phyloP scores from a whole-genome alignment of 2,797 vertebrate genomes.

The Sebastes miniatus region DNA sequence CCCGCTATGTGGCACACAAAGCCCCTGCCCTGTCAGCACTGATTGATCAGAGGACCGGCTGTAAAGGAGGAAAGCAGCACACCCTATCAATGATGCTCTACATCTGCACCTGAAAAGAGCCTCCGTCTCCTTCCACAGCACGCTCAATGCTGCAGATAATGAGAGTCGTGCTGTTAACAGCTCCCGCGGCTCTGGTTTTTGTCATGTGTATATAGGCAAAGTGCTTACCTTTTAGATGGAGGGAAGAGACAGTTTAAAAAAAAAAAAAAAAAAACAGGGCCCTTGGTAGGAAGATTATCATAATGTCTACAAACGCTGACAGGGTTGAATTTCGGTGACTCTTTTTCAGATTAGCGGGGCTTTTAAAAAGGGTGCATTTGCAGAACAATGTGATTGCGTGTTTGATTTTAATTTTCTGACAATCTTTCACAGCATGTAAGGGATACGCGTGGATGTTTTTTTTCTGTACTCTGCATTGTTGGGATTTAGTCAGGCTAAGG shows the following conservation, averaged over 20 bases:
- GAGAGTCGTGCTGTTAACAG: conserved; percentile 81
- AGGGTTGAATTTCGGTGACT: conserved; percentile 78
- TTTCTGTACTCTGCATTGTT: conserved; percentile 62
- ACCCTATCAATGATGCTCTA: conserved; percentile 88
- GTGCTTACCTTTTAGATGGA: conserved; percentile 79
- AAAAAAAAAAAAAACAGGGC: conserved; percentile 44
- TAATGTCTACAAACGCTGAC: conserved; percentile 86
- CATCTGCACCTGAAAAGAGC: conserved; percentile 80
- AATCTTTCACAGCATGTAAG: conserved; percentile 77
- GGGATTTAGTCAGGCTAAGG: conserved; percentile 68
- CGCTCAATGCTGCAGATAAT: conserved; percentile 84
- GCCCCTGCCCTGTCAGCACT: conserved; percentile 89
- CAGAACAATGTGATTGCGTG: conserved; percentile 81
- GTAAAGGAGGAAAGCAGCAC: conserved; percentile 85
- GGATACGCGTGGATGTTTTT: conserved; percentile 62
- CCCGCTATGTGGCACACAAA: conserved; percentile 91
- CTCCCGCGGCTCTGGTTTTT: conserved; percentile 79
- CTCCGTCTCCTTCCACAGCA: conserved; percentile 78
- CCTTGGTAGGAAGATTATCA: conserved; percentile 76
- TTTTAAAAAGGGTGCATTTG: conserved; percentile 73
- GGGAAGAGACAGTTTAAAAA: conserved; percentile 53
- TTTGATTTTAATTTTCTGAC: conserved; percentile 85
- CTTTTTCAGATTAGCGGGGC: conserved; percentile 76
- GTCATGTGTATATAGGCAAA: conserved; percentile 80
- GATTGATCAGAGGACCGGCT: conserved; percentile 94